Base-by-base conservation (phyloP, 2,113 vertebrate species). In the Labeo catla region DNA sequence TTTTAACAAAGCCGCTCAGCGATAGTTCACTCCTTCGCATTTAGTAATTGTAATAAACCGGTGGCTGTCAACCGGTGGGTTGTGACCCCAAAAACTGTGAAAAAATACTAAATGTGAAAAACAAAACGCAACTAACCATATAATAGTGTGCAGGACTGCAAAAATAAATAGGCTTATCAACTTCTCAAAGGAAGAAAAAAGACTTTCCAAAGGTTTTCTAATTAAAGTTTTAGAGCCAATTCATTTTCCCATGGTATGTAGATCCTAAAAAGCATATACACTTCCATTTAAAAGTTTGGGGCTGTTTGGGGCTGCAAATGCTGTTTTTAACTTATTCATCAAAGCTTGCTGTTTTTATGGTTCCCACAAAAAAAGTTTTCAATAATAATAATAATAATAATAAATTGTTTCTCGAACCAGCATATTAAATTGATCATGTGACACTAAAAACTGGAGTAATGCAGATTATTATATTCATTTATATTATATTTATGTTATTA, bases 21-120 rank as follows among this genome's bases (percentile, higher is more conserved):
- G 15, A 23, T 70, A 45, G 13, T 39, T 54, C 2, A 54, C 10
- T 70, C 23, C 65, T 70, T 49, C 6, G 21, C 81, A 68, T 52
- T 83, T 70, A 68, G 63, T 83, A 68, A 82, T 82, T 59, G n/a
- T 8, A 34, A 65, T 68, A 43, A 82, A 21, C 28, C 2, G 3
- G 8, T 43, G 9, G 28, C 8, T 80, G 28, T 80, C 54, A 15
- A 52, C 1, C 15, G 6, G 12, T 77, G 50, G 76, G 50, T 77
- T 54, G 50, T 54, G 49, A 77, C 76, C 76, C 13, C 43, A 8
- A 47, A 74, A 47, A 74, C 8, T 4, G 36, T 4, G 12, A 10
- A 4, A 10, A 3, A 73, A 21, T 45, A 0, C 0, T 11, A n/a
- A 3, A 73, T 3, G 39, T 16, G 8, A 50, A 78, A 8, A 43